Evolutionary conservation across 2,797 vertebrate species (phyloP).

Genomic region (Rhodeus uyekii): DNA sequence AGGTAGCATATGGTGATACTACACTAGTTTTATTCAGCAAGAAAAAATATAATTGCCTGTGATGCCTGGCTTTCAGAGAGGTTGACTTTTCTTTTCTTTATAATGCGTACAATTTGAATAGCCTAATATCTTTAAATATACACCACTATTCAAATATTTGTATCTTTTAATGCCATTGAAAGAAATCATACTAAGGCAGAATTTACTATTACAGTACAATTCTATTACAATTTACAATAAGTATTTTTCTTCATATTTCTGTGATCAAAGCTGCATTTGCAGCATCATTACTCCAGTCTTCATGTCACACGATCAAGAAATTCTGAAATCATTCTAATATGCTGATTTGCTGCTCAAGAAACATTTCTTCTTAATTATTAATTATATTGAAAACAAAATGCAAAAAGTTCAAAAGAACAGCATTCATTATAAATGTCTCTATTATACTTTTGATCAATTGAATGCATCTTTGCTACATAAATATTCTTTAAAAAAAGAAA

Average conservation of each 20-base stretch:
- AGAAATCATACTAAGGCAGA: neutral
- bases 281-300: neutral
- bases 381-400: neutral
- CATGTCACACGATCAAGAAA: neutral
- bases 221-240: neutral
- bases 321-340: neutral
- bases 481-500: neutral
- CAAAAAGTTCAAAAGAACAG: neutral
- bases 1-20: conserved; percentile 26
- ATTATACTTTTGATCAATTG: neutral
- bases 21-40: conserved; percentile 2
- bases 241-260: no score
- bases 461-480: neutral
- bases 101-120: neutral
- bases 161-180: neutral
- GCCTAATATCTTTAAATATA: neutral
- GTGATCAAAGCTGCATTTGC: neutral
- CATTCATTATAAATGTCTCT: neutral
- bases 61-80: conserved; percentile 1
- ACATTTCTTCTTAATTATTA: neutral
- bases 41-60: conserved; percentile 3
- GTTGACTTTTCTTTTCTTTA: neutral
- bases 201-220: neutral
- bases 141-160: neutral
- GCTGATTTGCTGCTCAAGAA: neutral